Evolutionary conservation across 2,113 vertebrate genomes (phyloP).

Genomic region (Phycodurus eques): DNA sequence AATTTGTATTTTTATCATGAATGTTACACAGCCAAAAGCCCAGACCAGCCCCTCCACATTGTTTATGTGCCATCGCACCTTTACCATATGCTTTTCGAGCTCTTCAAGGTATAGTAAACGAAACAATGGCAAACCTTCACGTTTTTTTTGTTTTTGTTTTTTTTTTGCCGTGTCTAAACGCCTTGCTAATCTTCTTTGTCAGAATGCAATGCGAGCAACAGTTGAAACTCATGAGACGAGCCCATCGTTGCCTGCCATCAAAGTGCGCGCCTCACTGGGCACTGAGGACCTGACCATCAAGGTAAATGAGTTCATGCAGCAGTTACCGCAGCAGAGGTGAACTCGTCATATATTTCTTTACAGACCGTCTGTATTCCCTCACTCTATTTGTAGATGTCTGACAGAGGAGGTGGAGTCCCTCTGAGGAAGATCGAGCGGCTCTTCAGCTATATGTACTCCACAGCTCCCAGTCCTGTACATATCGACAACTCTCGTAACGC

Average conservation of each 20-base stretch:
- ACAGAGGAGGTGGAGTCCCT: conserved; percentile 92
- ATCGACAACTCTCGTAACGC: conserved; percentile 82
- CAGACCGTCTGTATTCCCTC: conserved; percentile 5
- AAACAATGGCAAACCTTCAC: background rate
- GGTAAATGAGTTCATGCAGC: conserved; percentile 66
- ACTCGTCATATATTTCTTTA: too few species aligned
- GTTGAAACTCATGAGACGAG: conserved; percentile 89
- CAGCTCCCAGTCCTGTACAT: conserved; percentile 84
- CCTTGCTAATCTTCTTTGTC: conserved; percentile 14
- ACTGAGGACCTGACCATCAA: conserved; percentile 94
- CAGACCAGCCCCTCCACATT: conserved; percentile 81
- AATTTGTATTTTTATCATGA: background rate
- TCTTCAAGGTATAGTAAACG: conserved; percentile 87
- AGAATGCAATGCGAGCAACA: conserved; percentile 98
- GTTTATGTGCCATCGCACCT: conserved; percentile 97
- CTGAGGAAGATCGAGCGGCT: conserved; percentile 89
- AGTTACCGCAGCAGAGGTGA: background rate
- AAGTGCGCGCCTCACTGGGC: conserved; percentile 88
- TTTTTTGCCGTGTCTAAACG: background rate
- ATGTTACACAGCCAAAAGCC: conserved; percentile 76
- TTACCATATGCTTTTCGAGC: conserved; percentile 98
- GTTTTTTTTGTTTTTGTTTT: background rate
- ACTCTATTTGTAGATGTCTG: conserved; percentile 81
- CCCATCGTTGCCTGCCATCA: conserved; percentile 79
- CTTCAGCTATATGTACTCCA: conserved; percentile 97